A percentile compares a stretch with the other conserved stretches of the same genome.
phyloP scores from a whole-genome alignment of 2,797 vertebrate species.

The Columba guinea region DNA sequence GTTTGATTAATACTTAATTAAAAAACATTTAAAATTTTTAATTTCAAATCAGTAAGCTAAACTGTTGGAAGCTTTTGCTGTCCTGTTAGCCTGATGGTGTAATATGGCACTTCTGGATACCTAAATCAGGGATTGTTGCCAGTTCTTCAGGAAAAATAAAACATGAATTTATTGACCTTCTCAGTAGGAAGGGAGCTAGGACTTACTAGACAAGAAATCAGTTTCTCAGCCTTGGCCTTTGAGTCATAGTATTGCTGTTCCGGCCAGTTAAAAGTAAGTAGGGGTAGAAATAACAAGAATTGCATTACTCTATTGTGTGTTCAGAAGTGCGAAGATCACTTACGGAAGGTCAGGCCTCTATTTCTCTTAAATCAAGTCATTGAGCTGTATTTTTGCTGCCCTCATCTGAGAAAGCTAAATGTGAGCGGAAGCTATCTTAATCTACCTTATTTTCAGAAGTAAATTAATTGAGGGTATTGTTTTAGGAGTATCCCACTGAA shows the following conservation, averaged over 20 bases:
- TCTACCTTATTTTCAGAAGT: not conserved
- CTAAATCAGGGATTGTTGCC: not conserved
- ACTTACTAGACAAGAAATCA: not conserved
- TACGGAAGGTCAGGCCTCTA: not conserved
- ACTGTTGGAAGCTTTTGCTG: not conserved
- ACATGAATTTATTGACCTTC: not conserved
- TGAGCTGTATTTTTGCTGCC: not conserved
- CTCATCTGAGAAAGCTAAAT: not conserved
- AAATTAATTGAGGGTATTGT: not conserved
- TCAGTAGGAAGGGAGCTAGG: not conserved
- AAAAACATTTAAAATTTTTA: not conserved
- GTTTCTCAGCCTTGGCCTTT: not conserved
- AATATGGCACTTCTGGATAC: not conserved
- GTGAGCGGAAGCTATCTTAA: not conserved
- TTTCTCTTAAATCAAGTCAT: not conserved
- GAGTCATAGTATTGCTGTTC: not conserved
- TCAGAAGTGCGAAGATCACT: not conserved
- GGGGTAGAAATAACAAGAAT: not conserved
- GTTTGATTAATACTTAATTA: not conserved
- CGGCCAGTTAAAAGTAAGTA: not conserved
- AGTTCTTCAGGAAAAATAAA: not conserved
- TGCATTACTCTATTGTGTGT: rapidly evolving
- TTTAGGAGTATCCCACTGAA: not conserved
- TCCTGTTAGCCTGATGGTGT: not conserved
- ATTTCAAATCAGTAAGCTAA: not conserved